Conservation (phyloP, 2,113 vertebrate genomes). For the Girardinichthys multiradiatus region DNA sequence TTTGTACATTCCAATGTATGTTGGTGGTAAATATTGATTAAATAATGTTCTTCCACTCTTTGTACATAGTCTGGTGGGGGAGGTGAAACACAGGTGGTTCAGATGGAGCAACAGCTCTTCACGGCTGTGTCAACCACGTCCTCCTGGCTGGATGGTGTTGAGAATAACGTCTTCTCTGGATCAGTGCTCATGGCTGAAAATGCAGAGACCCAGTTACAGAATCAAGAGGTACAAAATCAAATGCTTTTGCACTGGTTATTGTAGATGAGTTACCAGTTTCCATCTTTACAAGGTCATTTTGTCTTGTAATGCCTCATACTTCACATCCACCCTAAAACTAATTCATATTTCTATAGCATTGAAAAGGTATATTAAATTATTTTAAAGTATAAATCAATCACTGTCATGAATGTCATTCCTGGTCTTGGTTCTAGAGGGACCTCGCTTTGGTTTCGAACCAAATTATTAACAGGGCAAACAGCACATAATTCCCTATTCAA, state of each 20-base stretch:
- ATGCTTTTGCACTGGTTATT: not conserved
- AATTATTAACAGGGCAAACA: not conserved
- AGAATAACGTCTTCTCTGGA: conserved; percentile 85
- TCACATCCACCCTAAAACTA: too few relatives aligned
- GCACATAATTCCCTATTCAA: not conserved
- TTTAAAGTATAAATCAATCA: too few relatives aligned
- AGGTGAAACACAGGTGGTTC: conserved; percentile 68
- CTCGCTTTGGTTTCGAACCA: too few relatives aligned
- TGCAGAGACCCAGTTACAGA: conserved; percentile 83
- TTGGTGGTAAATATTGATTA: not conserved
- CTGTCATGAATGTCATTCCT: too few relatives aligned
- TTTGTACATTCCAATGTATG: not conserved
- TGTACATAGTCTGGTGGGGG: conserved; percentile 64
- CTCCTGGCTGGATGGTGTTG: conserved; percentile 88
- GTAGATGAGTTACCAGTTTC: not conserved
- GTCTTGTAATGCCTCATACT: too few relatives aligned
- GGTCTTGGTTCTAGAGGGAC: too few relatives aligned
- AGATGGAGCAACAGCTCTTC: conserved; percentile 88
- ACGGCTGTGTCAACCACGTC: conserved; percentile 85
- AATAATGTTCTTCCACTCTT: not conserved
- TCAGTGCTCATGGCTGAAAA: conserved; percentile 84
- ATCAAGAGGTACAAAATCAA: conserved; percentile 84
- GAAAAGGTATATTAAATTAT: too few relatives aligned
- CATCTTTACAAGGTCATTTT: not conserved
- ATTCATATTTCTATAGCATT: too few relatives aligned